Evolutionary conservation across 2,797 vertebrate genomes (phyloP), one percentile per base, ranked within the genome.

Genomic region (Pangasius macronema): DNA sequence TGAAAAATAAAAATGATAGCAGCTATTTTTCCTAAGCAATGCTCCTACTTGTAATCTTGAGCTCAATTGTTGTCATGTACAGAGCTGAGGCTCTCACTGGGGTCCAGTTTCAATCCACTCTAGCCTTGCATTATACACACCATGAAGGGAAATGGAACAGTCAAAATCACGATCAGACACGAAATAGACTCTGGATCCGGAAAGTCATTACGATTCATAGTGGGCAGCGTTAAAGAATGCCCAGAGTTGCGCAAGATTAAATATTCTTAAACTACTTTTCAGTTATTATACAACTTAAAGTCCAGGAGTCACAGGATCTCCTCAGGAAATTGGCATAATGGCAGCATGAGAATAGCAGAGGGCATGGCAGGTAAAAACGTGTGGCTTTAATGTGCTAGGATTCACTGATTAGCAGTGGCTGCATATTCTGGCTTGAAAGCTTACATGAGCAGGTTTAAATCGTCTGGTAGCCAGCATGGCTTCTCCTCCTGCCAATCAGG

Each of bases 391-490:
- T 82, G 67, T 85, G 61, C 65, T 75, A 86, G 72, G 83, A 63
- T 86, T 65, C 65, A 88, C 59, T 85, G 22, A 83, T 77, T 86
- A 87, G 92, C 92, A 93, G 93, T 94, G 89, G 36, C 39, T 70
- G 89, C 75, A 53, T 87, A 42, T 90, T 90, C 91, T 84, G 89
- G 87, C 88, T 89, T 80, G n/a, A 30, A 85, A 82, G 24, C 61
- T 59, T 53, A 55, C 11, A 53, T 9, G 76, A 83, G 85, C 18
- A 61, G 84, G 88, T 90, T 97, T 96, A 99, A 93, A 99, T 99
- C 85, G 97, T 99, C 93, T 99, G 99, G 94, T 99, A 99, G 92
- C 99, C 98, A 1, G 98, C 97, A 5, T 99, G 98, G 94, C 98
- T 99, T 94, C 98, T 96, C 96, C 97, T 99, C 89, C 97, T 96